Evolutionary conservation across 2,113 vertebrate genomes (phyloP).

Genomic region (Pteropus alecto): DNA sequence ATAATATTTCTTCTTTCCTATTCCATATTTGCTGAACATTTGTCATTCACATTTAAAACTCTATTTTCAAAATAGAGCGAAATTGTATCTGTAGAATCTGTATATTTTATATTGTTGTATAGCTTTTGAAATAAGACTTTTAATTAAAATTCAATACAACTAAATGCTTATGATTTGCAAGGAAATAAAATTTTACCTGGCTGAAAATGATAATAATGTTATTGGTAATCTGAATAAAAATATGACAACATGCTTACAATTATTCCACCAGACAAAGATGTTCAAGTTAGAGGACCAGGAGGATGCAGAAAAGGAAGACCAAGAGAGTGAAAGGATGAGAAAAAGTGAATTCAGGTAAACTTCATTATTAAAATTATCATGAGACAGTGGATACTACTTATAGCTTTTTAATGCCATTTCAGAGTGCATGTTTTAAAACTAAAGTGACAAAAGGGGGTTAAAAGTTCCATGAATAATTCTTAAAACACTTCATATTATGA

Average conservation of each 20-base stretch:
- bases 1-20: constrained; percentile 42
- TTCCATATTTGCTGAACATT: constrained; percentile 26
- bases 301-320: not conserved
- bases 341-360: not conserved
- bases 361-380: not conserved
- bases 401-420: not conserved
- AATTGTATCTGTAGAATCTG: not conserved
- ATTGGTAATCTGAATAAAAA: constrained; percentile 2
- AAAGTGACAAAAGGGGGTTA: not conserved
- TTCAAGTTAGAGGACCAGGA: too few species aligned
- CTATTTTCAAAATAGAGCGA: constrained; percentile 24
- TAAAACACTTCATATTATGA: not conserved
- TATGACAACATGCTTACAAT: not conserved
- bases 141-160: not conserved
- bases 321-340: not conserved
- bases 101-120: not conserved
- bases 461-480: constrained; percentile 16
- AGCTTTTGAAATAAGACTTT: constrained; percentile 12
- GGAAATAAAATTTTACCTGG: constrained; percentile 12
- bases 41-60: constrained; percentile 31
- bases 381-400: not conserved
- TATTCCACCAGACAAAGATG: not conserved
- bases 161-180: not conserved
- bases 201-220: constrained; percentile 24
- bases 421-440: not conserved